A percentile compares a stretch with the other conserved stretches of the same genome.
phyloP scores from a whole-genome alignment of 1,140 invertebrate genomes.

The Thereuonema tuberculata region DNA sequence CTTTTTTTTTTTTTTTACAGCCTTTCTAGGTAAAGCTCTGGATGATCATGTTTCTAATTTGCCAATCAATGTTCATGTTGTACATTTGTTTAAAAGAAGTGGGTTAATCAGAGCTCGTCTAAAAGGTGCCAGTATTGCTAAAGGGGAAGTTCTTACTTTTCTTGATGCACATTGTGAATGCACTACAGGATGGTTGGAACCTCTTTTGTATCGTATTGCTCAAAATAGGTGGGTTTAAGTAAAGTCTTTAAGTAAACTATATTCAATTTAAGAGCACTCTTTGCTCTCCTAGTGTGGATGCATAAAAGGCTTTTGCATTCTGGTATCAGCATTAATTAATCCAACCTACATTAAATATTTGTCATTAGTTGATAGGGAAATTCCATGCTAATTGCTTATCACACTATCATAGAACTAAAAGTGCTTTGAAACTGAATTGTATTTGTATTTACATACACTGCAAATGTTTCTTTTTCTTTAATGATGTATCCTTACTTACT shows the following conservation, averaged over 20 bases:
- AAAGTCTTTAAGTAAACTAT: no score
- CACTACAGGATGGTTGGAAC: constrained; percentile 79
- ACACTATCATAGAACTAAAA: no score
- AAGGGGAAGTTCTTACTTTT: constrained; percentile 70
- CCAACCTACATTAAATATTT: background rate
- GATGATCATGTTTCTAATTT: constrained; percentile 60
- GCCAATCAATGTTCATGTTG: constrained; percentile 45
- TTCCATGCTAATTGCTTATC: no score
- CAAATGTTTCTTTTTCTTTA: no score
- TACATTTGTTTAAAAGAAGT: constrained; percentile 52
- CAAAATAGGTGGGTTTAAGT: constrained; percentile 45
- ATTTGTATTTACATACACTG: no score
- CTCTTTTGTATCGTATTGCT: constrained; percentile 59
- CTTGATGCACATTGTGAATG: constrained; percentile 90
- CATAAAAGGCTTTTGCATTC: background rate
- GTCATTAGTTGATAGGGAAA: no score
- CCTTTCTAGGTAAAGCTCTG: constrained; percentile 57
- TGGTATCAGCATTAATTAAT: background rate
- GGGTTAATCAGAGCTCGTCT: constrained; percentile 77
- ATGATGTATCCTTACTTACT: no score
- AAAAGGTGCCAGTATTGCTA: constrained; percentile 60
- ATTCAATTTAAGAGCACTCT: no score
- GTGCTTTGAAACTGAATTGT: no score
- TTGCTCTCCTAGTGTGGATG: no score
- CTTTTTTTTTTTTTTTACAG: constrained; percentile 31